Base-by-base conservation (phyloP, 1,140 invertebrate genomes). In the Drosophila melanica region DNA sequence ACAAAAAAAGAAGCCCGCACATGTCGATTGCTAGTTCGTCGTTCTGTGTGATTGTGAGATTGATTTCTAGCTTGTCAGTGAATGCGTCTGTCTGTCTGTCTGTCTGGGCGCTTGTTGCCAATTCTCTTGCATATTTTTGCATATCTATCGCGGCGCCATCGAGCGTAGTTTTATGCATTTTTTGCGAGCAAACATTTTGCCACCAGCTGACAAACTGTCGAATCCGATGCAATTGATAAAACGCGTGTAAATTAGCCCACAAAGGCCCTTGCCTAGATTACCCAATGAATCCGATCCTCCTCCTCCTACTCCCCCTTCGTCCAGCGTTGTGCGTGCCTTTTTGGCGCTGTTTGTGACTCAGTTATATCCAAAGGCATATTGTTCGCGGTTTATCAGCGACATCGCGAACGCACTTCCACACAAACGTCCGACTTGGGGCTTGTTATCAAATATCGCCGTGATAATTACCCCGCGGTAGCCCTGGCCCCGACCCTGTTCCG, bases 1-100 rank as follows among this genome's bases (percentile, higher is more conserved):
- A 16, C 3, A 27, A 16, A 54, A 48, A 54, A 54, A 1, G 20
- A 35, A 84, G 77, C 75, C 75, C 81, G 81, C 75, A 65, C 81
- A 85, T 85, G 81, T 86, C 81, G 81, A 85, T 85, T 87, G 74
- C 65, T 75, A 47, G 62, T 77, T 48, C 64, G 48, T 64, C 81
- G 72, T 55, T 71, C 54, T 44, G 33, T 77, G 64, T 75, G 73
- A 75, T 79, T 86, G 77, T 77, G 59, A 78, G 82, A 86, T 87
- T 86, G 82, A 86, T 86, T 86, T 87, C 71, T 68, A 86, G 81
- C 70, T 67, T 79, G 68, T 39, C 60, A 75, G 62, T 60, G 48
- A 18, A 18, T 55, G 9, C 39, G 35, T 57, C 30, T 60, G 30
- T 41, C 58, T 66, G 37, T 6, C 23, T 45, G 27, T 11, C 41